Evolutionary conservation across 2,888 invertebrate genomes (phyloP), one percentile per base, ranked within the genome.

Genomic region (Hyposoter didymator): DNA sequence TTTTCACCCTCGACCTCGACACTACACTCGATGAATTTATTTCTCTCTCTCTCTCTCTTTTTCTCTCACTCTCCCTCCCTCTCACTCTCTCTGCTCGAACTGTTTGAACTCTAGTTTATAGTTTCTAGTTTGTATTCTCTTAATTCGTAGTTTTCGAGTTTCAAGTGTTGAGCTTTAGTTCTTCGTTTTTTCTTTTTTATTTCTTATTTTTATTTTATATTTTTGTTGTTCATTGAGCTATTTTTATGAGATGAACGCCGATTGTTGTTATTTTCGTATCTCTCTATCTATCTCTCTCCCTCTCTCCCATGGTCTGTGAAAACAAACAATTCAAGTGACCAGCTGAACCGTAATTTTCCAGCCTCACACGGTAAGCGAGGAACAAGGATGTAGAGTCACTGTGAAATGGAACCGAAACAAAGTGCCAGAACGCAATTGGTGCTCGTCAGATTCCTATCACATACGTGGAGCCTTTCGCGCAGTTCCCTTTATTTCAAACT

Each of bases 1-100:
- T 32, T 59, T 43, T 19, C n/a, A 39, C 35, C 2, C 62, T 39
- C 39, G 7, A 67, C 69, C 59, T 39, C 39, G 8, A 39, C 39
- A 74, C 22, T 35, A 32, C 5, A 39, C 76, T 52, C 62, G 49
- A 64, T 66, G 28, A 70, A 70, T 76, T 76, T 82, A 76, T 82
- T n/a, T 49, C 80, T 81, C 55, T 45, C 19, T 10, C 22, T 35
- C 45, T 59, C 22, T 35, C 17, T 43, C 17, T 43, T n/a, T 39
- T 6, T n/a, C n/a, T n/a, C n/a, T n/a, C n/a, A n/a, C 62, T n/a
- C 62, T 49, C 14, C 28, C 39, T 14, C 28, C 28, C 14, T 28
- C 47, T 10, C 45, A 35, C n/a, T n/a, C n/a, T n/a, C n/a, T n/a
- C n/a, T n/a, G n/a, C n/a, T n/a, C n/a, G n/a, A 14, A 22, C 47